These are phyloP conservation scores for Entelurus aequoreus DNA, from an alignment of 2,113 vertebrate genomes.

Conservation along the genomic window DNA sequence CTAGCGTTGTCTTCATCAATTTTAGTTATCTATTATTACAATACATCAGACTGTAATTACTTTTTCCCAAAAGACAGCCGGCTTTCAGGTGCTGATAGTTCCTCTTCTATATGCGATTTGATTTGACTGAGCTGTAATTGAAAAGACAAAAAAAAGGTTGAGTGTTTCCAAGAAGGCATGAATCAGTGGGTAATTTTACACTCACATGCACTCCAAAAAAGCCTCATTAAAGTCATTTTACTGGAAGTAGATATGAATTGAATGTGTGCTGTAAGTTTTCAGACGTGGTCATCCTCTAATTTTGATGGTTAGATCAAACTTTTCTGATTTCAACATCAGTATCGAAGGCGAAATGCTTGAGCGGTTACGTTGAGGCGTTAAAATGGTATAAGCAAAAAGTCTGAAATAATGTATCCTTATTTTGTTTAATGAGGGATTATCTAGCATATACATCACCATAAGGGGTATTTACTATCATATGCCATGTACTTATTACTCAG, in stretches of 20 bases:
- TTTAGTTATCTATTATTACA: conserved; percentile 28
- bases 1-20: no score
- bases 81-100: conserved; percentile 42
- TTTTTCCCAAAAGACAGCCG: conserved; percentile 22
- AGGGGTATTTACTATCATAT: no score
- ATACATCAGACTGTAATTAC: conserved; percentile 43
- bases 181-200: conserved; percentile 55
- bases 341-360: no score
- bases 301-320: no score
- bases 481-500: no score
- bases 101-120: conserved; percentile 19
- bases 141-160: conserved; percentile 37
- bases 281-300: conserved; percentile 7
- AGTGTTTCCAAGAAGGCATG: conserved; percentile 50
- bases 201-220: conserved; percentile 43
- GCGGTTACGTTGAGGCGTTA: no score
- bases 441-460: no score
- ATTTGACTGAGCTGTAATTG: conserved; percentile 54
- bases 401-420: no score
- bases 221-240: conserved; percentile 37
- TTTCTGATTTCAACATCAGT: no score
- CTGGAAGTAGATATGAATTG: conserved; percentile 34
- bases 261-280: conserved; percentile 7
- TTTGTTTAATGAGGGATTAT: no score
- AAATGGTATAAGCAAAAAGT: no score